Base-by-base conservation (phyloP, 2,888 invertebrate genomes). In the Cotesia congregata region DNA sequence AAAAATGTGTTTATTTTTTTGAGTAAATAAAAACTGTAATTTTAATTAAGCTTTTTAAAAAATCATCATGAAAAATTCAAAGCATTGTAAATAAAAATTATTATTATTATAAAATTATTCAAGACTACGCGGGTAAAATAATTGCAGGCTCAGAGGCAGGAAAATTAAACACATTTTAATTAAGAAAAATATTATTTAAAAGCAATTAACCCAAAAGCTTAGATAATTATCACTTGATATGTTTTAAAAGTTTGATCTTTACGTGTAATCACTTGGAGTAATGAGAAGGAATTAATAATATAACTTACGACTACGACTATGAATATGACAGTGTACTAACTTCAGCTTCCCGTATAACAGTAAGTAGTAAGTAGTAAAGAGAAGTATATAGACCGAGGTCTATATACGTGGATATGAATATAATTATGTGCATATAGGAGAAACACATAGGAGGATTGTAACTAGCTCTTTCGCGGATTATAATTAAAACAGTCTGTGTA, bases 281-380 rank as follows among this genome's bases (percentile, higher is more conserved):
- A 72, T 72, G 71, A 72, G 62, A 62, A 39, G 62, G 40, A 72
- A 72, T 72, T 72, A 72, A 72, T 72, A 39, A 40, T 72, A 17
- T 61, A 20, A 61, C 15, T 39, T 68, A 30, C 30, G 30, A 30
- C 30, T 30, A 30, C 30, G 3, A 3, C 30, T 30, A 30, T 30
- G 30, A 30, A 30, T 30, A 68, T 68, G 50, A 41, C 50, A 68
- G 50, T 62, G 62, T 15, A 4, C 12, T 72, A 17, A 15, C 62
- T 38, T 72, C 39, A 39, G 17, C 60, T 50, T 70, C 4, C 12
- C 30, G 30, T 30, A 30, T 30, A 30, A 30, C 30, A 30, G 30
- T 30, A 30, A 30, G 3, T 30, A 30, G 30, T 30, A 30, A 30
- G 30, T 30, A 30, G 30, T 30, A 30, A 30, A 4, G 0, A 30